Base-by-base conservation (phyloP, 2,113 vertebrate species). In the Rhynchomys soricoides region DNA sequence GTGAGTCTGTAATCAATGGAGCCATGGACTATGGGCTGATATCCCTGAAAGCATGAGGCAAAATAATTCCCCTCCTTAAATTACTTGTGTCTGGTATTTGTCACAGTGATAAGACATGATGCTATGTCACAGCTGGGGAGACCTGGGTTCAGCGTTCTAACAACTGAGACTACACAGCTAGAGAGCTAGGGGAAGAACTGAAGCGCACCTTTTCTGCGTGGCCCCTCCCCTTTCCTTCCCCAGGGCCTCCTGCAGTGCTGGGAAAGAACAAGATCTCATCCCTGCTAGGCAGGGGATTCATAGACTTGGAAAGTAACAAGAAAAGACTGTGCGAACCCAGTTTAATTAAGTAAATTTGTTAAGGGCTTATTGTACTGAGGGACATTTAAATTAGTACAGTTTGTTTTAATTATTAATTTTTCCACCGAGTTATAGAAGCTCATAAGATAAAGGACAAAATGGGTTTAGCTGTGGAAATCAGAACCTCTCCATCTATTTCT, bases 361-460 rank as follows among this genome's bases (percentile, higher is more conserved):
- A 93, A 74, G 88, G 52, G 68, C 24, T 95, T 62, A 29, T 1
- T 86, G 15, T 24, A 48, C 24, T 21, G 34, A 88, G 93, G 94
- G 89, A 37, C 37, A 57, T 55, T 79, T 83, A 73, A 29, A 73
- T 92, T 12, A 64, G 64, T 57, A 31, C 4, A 48, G 21, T 88
- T 91, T 79, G 26, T 50, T 92, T 93, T 55, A 90, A 94, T 92
- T 88, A 88, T 92, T 95, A 64, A 91, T 94, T 97, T 93, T 95
- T 43, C 71, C 9, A 64, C 93, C 4, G 7, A 77, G 79, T 89
- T 71, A 64, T 22, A 57, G 94, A 90, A 93, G 66, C 40, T 93
- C 90, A 43, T 89, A 88, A 64, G 15, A 83, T 73, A 37, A 59
- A 95, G 43, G 79, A 9, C 55, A 82, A 55, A 68, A 74, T 17